Base-by-base conservation (phyloP, 2,888 invertebrate species). In the Agriotes lineatus region DNA sequence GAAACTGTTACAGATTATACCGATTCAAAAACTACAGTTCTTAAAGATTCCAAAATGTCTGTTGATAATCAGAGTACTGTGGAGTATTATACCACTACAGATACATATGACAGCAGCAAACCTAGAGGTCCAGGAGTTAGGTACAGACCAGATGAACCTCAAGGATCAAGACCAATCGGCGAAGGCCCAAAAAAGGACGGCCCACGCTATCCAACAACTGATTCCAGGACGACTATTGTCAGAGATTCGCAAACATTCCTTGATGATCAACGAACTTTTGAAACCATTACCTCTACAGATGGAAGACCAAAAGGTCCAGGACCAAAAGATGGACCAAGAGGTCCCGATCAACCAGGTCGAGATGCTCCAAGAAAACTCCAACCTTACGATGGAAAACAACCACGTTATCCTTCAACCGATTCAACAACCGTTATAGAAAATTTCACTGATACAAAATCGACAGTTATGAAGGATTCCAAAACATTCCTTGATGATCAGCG, bases 1-100 rank as follows among this genome's bases (percentile, higher is more conserved):
- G 77, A 80, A 71, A 70, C 74, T 7, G 75, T 76, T n/a, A 75
- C 77, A 1, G 79, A 77, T 65, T 62, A 73, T n/a, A 48, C 4
- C 4, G 78, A 80, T 68, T 73, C 76, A 1, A 79, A 79, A 71
- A 79, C 77, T 10, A 77, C 75, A 20, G 58, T 75, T 25, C 69
- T 75, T 18, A 78, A 76, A 69, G 78, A 80, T 65, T 76, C 70
- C 4, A 75, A 79, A 72, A 75, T 77, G 19, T 75, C 77, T 59
- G 50, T 78, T 44, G 74, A 79, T 58, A 75, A 77, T 42, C 73
- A 79, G 48, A 78, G 72, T 37, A 76, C 77, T 7, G 74, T 74
- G n/a, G 81, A 82, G 68, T 75, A 77, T 30, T 79, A 76, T 50
- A 77, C 77, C 1, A 75, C 65, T 3, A 9, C 30, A 16, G 18